Base-by-base conservation (phyloP, 1,140 invertebrate species). In the Diachasmimorpha longicaudata region DNA sequence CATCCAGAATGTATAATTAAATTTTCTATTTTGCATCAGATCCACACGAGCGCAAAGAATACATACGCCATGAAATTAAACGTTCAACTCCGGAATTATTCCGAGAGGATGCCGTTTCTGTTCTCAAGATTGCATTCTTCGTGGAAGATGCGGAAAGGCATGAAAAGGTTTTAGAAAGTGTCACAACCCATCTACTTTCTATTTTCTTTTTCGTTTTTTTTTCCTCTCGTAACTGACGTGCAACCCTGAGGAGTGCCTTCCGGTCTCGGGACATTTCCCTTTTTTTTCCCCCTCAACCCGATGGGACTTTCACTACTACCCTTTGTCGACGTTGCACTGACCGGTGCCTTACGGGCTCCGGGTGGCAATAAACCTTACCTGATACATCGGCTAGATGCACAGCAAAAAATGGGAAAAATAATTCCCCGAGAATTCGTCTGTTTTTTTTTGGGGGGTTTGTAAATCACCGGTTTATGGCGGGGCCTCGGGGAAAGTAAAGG, bases 291-390 rank as follows among this genome's bases (percentile, higher is more conserved):
- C 77, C 58, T 77, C 73, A 63, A 58, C 69, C 58, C 52, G 19
- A 72, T 71, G 72, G 63, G 78, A 84, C 85, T 87, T 88, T 88
- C 85, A 83, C 81, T 76, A 74, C 75, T 68, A 85, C 82, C 83
- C 83, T 87, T 88, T 86, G 86, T 86, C 76, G 72, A 44, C 21
- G 36, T 72, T 75, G 55, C 70, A 68, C 58, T 46, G 14, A 70
- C 44, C 70, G 36, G 74, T 31, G 31, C 31, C 31, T 31, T 6
- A 6, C 2, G 78, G 70, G 74, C 58, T 48, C 55, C 44, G 21
- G 58, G 23, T 13, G 58, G 23, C 77, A 84, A 80, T 86, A 85
- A 85, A 68, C 76, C 63, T 81, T 85, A 85, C 83, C 82, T 83
- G 78, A 83, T 78, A 68, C 71, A 74, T 16, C 23, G 31, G 37